These are phyloP conservation scores for Bellardia pandia DNA, from an alignment of 2,888 invertebrate genomes.

Conservation along the genomic window DNA sequence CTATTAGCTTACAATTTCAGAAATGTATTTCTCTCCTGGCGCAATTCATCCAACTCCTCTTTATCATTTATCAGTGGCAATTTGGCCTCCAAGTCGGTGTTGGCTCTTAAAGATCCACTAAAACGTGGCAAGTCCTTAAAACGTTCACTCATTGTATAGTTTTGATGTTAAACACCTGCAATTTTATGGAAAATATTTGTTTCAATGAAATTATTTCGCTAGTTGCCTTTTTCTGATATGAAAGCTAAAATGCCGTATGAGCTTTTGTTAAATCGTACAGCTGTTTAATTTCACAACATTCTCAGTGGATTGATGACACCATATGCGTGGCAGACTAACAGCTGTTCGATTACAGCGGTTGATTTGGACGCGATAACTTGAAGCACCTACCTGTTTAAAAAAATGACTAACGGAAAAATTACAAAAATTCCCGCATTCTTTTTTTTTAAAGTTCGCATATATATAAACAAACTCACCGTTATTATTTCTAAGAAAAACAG, in stretches of 20 bases:
- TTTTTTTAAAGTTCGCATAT: neutral
- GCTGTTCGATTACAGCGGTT: conserved; percentile 21
- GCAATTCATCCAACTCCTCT: conserved; percentile 69
- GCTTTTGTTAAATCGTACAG: conserved; percentile 5
- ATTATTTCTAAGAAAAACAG: too few species aligned
- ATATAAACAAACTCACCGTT: too few species aligned
- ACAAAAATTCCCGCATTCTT: too few species aligned
- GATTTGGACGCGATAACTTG: neutral
- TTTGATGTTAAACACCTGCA: neutral
- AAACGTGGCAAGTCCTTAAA: conserved; percentile 85
- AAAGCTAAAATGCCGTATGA: neutral
- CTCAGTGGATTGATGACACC: conserved; percentile 16
- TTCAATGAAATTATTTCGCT: neutral
- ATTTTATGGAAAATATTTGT: neutral
- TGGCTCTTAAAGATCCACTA: conserved; percentile 87
- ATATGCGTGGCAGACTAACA: conserved; percentile 34
- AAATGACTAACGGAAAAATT: too few species aligned
- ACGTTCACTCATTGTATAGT: conserved; percentile 42
- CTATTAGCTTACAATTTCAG: conserved; percentile 71
- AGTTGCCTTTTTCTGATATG: neutral
- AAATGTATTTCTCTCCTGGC: conserved; percentile 60
- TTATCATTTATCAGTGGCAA: conserved; percentile 73
- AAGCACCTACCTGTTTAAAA: neutral
- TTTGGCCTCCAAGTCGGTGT: conserved; percentile 85
- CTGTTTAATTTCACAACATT: conserved; percentile 23